phyloP scores from a whole-genome alignment of 2,888 invertebrate genomes.

The Apotomis capreana region DNA sequence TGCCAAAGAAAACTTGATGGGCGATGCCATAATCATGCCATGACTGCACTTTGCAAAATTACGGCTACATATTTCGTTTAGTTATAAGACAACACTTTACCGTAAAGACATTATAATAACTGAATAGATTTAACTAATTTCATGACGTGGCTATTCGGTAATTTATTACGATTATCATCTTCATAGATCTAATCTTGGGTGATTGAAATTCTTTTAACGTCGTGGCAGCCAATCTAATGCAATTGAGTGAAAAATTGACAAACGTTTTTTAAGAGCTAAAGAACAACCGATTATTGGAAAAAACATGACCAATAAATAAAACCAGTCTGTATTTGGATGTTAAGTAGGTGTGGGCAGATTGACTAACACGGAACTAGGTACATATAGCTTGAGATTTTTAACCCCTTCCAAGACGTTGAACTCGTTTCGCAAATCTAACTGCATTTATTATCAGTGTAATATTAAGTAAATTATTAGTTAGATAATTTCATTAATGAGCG shows the following conservation, averaged over 20 bases:
- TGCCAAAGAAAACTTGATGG: too few species aligned
- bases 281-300: conserved; percentile 6
- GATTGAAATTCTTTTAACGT: conserved; percentile 1
- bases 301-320: conserved; percentile 12
- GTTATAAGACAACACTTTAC: too few species aligned
- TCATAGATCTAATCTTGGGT: conserved; percentile 10
- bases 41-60: too few species aligned
- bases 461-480: background rate
- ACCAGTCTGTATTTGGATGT: conserved; percentile 21
- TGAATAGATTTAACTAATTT: background rate
- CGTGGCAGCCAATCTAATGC: conserved; percentile 5
- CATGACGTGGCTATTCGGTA: conserved; percentile 1
- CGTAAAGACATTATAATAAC: background rate
- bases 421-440: background rate
- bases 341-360: conserved; percentile 20
- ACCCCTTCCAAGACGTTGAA: background rate
- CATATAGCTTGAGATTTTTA: background rate
- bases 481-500: background rate
- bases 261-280: conserved; percentile 3
- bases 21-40: too few species aligned
- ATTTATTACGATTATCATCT: conserved; percentile 4
- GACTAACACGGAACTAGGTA: background rate
- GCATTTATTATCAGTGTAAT: background rate
- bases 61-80: too few species aligned
- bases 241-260: conserved; percentile 3